phyloP scores from a whole-genome alignment of 2,797 vertebrate genomes.

The Chiloscyllium punctatum region DNA sequence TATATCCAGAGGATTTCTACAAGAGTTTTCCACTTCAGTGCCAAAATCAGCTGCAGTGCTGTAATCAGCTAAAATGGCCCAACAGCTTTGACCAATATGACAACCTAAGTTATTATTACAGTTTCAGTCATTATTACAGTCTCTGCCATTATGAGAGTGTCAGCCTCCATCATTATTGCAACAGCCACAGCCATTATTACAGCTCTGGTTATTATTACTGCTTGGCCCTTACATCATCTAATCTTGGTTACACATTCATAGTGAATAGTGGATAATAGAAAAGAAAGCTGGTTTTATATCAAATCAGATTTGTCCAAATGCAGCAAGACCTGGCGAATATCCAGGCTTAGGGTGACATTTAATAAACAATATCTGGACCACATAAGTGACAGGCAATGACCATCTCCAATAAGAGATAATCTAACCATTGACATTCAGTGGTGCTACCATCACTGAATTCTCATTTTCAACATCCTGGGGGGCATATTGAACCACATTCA shows the following conservation, averaged over 20 bases:
- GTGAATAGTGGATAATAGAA: not conserved
- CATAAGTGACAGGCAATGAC: no score
- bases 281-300: not conserved
- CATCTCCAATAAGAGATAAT: no score
- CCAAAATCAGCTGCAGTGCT: no score
- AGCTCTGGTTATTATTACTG: not conserved
- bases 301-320: not conserved
- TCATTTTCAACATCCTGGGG: no score
- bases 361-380: no score
- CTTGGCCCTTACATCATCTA: no score
- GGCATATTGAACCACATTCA: no score
- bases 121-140: not conserved
- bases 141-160: not conserved
- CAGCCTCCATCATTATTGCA: not conserved
- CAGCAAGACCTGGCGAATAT: no score
- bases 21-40: not conserved
- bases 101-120: not conserved
- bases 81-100: not conserved
- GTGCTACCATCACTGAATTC: no score
- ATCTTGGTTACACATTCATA: not conserved
- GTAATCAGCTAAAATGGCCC: not conserved
- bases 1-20: no score
- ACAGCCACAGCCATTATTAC: not conserved
- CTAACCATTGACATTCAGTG: no score
- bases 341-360: no score